phyloP scores from a whole-genome alignment of 2,888 invertebrate genomes.

The Aelia acuminata region DNA sequence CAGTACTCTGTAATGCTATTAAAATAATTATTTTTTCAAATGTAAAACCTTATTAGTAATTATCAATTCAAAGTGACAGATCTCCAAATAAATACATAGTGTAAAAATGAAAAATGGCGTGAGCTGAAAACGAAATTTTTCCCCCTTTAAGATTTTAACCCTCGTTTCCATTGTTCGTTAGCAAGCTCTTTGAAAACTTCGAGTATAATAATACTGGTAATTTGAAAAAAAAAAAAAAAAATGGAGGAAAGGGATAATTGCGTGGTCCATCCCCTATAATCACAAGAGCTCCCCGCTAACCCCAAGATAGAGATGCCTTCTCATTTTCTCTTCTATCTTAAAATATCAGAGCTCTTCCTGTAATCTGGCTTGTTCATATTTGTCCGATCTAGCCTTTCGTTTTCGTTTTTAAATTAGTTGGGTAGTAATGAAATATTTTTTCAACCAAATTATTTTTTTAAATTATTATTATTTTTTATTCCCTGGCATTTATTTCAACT shows the following conservation, averaged over 20 bases:
- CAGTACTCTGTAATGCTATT: too few relatives aligned
- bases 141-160: background rate
- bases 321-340: conserved; percentile 11
- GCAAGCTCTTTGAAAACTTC: background rate
- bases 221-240: conserved; percentile 20
- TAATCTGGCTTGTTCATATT: background rate
- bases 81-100: too few relatives aligned
- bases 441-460: background rate
- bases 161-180: background rate
- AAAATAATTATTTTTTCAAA: too few relatives aligned
- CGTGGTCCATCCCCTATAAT: background rate
- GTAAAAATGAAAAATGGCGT: background rate
- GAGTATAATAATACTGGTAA: conserved; percentile 6
- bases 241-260: background rate
- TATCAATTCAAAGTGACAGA: too few relatives aligned
- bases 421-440: background rate
- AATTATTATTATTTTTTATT: background rate
- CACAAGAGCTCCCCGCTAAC: background rate
- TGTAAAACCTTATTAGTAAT: too few relatives aligned
- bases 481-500: too few relatives aligned
- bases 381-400: background rate
- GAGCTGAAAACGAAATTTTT: background rate
- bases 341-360: background rate
- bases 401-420: background rate
- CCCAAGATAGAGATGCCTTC: background rate